Base-by-base conservation (phyloP, 37 sponge, comb jelly and placozoan species). In the Ephydatia muelleri region DNA sequence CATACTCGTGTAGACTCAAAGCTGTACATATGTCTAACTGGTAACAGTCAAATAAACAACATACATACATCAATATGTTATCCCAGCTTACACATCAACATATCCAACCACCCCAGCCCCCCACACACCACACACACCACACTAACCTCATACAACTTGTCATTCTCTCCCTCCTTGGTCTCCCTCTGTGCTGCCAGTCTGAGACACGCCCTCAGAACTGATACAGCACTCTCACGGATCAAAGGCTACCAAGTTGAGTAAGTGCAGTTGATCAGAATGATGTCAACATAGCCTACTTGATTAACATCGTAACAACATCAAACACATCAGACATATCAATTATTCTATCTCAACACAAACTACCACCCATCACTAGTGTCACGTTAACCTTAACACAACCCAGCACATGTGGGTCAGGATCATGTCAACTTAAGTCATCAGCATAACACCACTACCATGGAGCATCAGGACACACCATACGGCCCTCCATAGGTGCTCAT, bases 151-250 rank as follows among this genome's bases (percentile, higher is more conserved):
- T 27, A 32, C 23, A 73, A 31, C 34, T 23, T 33, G 34, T 73
- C 28, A 31, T 73, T 34, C 30, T 34, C 57, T 77, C 88, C 77
- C 75, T 94, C 94, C 71, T 91, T 94, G 64, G 88, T 86, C 81
- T 98, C 98, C 29, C 96, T 76, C 69, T 94, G 89, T 37, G 98
- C 93, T 30, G 88, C 86, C 43, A 96, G 93, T 1, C 83, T 71
- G 38, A 98, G 88, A 72, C 96, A 98, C 9, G 98, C 98, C 65
- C 93, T 83, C 85, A 98, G 82, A 8, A 94, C 94, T 0, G 88
- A 89, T 30, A 95, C 88, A 25, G 98, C 92, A 26, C 73, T 74
- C 74, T 96, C 96, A 31, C 98, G 71, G 35, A 98, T 98, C 71
- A 87, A 68, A 29, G 85, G 85, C 94, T 93, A 67, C 28, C 25